Base-by-base conservation (phyloP, 2,113 vertebrate genomes). In the Nesoenas mayeri region DNA sequence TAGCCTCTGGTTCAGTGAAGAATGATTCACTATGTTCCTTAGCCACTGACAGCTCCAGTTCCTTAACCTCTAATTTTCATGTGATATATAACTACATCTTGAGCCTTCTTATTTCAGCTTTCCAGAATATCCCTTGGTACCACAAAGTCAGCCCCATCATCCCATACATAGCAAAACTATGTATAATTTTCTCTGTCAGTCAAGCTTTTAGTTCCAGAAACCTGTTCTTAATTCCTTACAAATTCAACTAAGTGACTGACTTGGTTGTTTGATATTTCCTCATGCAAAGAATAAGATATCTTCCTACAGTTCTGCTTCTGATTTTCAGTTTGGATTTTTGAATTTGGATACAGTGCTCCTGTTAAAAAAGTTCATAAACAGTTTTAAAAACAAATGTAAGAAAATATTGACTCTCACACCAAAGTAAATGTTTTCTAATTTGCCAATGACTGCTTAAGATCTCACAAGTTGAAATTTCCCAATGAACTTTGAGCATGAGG, bases 11-110 rank as follows among this genome's bases (percentile, higher is more conserved):
- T 73, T 93, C 61, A 81, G 44, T 44, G 74, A 97, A 92, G 86
- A 96, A 93, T 94, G 79, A 95, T 91, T 95, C 95, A 75, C 88
- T 89, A 73, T 93, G 87, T 95, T 95, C 93, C 80, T 96, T 95
- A 65, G 34, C 31, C 84, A 91, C 78, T 94, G 82, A 90, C 89
- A 94, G 56, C 75, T 95, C 88, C 91, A 96, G 93, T 96, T 91
- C 70, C 62, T 97, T 96, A 97, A 88, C 75, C 50, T 91, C 95
- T 96, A 91, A 93, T 93, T 95, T 97, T 96, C 79, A 56, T 40
- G 81, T 81, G 72, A 95, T 92, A 74, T 86, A 92, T 93, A 84
- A 72, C 48, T 22, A 72, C 87, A 56, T 44, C 56, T 95, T 91
- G 73, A 20, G 26, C 73, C 85, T 91, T 83, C 56, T 48, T 94